These are phyloP conservation scores for Drosophila repleta DNA, from an alignment of 1,140 invertebrate genomes.

Conservation along the genomic window DNA sequence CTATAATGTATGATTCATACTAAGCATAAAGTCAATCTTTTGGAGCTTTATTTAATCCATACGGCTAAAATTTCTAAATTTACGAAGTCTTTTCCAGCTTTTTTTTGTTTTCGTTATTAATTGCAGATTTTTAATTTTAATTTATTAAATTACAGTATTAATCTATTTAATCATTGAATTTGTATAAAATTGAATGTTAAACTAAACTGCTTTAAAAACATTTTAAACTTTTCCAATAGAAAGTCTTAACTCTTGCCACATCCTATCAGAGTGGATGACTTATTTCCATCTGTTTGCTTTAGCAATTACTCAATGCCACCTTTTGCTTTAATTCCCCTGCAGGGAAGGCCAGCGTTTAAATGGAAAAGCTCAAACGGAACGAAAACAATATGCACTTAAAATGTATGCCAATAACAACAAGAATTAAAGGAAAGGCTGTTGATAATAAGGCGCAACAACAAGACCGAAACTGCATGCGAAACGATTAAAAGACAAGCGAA, in stretches of 20 bases:
- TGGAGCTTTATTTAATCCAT: constrained; percentile 42
- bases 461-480: constrained; percentile 45
- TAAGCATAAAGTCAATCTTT: constrained; percentile 75
- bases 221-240: constrained; percentile 15
- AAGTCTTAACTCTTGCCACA: constrained; percentile 1
- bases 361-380: constrained; percentile 43
- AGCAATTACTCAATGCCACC: constrained; percentile 49
- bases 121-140: constrained; percentile 7
- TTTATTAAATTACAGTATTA: constrained; percentile 27
- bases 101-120: constrained; percentile 16
- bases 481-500: constrained; percentile 40
- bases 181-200: neutral
- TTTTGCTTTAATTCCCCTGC: constrained; percentile 48
- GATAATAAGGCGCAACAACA: constrained; percentile 24
- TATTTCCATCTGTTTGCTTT: constrained; percentile 47
- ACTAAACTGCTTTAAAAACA: constrained; percentile 20
- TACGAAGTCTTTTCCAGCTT: constrained; percentile 31
- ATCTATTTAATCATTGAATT: constrained; percentile 1
- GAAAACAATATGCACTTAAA: constrained; percentile 11
- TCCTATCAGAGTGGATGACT: constrained; percentile 42
- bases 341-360: constrained; percentile 60
- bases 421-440: constrained; percentile 24
- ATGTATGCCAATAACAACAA: constrained; percentile 12
- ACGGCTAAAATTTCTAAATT: constrained; percentile 28
- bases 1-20: constrained; percentile 64